Conservation (phyloP, 2,797 vertebrate species). For the Pelochelys cantorii region DNA sequence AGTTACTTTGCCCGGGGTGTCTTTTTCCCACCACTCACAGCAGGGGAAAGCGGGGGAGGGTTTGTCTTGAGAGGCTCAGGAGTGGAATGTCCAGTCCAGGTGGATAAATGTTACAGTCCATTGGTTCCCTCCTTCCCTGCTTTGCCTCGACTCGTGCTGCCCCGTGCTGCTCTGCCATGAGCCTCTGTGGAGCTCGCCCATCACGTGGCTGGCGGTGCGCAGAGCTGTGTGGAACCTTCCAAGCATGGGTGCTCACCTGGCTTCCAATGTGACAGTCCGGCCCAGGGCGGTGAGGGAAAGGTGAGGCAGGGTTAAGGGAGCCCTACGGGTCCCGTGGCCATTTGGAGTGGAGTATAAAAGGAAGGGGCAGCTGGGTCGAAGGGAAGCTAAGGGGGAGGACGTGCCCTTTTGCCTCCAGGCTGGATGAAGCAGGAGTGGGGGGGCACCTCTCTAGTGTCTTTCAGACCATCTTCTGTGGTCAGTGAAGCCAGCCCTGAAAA, state of each 20-base stretch:
- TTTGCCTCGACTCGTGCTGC: too few species aligned
- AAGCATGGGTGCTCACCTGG: background rate
- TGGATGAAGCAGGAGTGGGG: background rate
- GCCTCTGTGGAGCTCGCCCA: too few species aligned
- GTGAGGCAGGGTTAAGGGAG: background rate
- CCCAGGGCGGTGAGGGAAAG: background rate
- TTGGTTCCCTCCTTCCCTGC: too few species aligned
- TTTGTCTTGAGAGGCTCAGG: background rate
- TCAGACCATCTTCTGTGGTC: background rate
- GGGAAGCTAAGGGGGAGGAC: background rate
- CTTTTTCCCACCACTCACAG: accelerated
- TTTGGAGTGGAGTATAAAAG: background rate
- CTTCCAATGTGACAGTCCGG: background rate
- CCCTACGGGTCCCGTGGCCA: background rate
- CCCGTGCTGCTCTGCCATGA: background rate
- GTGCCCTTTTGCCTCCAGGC: background rate
- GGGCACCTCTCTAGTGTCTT: background rate
- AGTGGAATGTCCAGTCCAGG: background rate
- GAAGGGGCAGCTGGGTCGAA: background rate
- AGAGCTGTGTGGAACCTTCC: background rate
- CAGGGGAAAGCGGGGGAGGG: too few species aligned
- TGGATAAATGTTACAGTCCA: background rate
- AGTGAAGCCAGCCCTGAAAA: background rate
- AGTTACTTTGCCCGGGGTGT: too few species aligned
- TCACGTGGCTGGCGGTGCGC: background rate